Evolutionary conservation across 2,113 vertebrate genomes (phyloP).

Genomic region (Ursus arctos): DNA sequence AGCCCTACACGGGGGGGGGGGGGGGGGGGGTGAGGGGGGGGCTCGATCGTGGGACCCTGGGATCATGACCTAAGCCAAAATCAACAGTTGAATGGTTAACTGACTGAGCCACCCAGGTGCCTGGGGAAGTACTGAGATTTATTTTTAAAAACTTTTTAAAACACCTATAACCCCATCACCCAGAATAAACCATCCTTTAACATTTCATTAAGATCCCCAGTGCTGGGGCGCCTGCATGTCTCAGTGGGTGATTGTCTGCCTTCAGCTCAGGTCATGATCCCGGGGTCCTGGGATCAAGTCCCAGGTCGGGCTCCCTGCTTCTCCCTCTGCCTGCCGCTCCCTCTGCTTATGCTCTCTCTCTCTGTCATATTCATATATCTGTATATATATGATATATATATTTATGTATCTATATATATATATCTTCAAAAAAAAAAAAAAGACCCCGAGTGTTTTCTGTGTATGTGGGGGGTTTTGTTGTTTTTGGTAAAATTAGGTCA

Average conservation of each 20-base stretch:
- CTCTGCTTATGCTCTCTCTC: neutral
- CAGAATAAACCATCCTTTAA: neutral
- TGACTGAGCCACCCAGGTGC: neutral
- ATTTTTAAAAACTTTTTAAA: neutral
- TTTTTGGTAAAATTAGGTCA: neutral
- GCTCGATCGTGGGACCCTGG: rapidly evolving
- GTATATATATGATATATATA: too few relatives aligned
- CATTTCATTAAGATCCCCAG: neutral
- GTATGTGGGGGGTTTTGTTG: neutral
- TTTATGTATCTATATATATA: too few relatives aligned
- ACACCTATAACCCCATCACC: neutral
- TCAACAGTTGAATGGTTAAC: neutral
- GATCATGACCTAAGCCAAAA: neutral
- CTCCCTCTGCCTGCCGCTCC: neutral
- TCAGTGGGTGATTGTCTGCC: neutral
- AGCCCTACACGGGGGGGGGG: neutral
- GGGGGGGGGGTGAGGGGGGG: too few relatives aligned
- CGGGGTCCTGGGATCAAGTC: neutral
- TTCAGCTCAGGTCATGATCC: neutral
- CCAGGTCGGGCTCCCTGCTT: neutral
- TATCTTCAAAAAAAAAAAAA: neutral
- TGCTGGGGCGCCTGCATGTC: neutral
- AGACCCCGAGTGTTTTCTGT: neutral
- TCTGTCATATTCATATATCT: too few relatives aligned
- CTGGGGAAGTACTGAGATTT: neutral